phyloP scores from a whole-genome alignment of 2,113 vertebrate genomes.

The Rhinoderma darwinii region DNA sequence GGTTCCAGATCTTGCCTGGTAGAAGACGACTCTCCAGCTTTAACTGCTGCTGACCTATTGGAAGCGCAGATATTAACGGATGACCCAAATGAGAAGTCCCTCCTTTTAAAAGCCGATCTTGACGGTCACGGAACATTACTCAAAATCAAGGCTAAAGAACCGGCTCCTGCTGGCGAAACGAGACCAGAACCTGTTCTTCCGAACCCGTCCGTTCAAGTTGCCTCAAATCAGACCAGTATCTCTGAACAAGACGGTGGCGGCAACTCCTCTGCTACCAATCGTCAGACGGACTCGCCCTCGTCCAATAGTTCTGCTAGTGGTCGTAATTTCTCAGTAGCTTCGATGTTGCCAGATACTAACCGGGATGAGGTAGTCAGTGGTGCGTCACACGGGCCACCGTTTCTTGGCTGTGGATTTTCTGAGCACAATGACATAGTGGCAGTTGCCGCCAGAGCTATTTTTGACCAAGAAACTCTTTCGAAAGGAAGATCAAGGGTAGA shows the following conservation, averaged over 20 bases:
- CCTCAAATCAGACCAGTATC: conserved; percentile 79
- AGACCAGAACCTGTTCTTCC: conserved; percentile 74
- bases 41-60: conserved; percentile 67
- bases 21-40: conserved; percentile 62
- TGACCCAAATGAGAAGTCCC: conserved; percentile 70
- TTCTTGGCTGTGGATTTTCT: conserved; percentile 85
- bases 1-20: conserved; percentile 61
- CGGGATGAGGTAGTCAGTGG: conserved; percentile 74
- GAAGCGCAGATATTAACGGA: conserved; percentile 75
- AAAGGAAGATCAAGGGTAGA: conserved; percentile 71
- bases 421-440: conserved; percentile 95
- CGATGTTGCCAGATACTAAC: conserved; percentile 86
- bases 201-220: conserved; percentile 68
- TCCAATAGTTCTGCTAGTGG: conserved; percentile 84
- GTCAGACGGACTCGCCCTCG: conserved; percentile 89
- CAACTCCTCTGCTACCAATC: conserved; percentile 71
- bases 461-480: conserved; percentile 88
- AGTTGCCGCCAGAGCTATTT: conserved; percentile 87
- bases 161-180: conserved; percentile 64
- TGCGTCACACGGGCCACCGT: conserved; percentile 72
- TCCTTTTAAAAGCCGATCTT: conserved; percentile 59
- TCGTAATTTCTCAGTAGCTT: conserved; percentile 92
- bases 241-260: conserved; percentile 81
- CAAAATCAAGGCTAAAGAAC: conserved; percentile 62
- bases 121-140: neutral